A percentile compares a stretch with the other conserved stretches of the same genome.
Evolutionary conservation across 2,797 vertebrate genomes (phyloP).

Genomic region (Fratercula arctica): DNA sequence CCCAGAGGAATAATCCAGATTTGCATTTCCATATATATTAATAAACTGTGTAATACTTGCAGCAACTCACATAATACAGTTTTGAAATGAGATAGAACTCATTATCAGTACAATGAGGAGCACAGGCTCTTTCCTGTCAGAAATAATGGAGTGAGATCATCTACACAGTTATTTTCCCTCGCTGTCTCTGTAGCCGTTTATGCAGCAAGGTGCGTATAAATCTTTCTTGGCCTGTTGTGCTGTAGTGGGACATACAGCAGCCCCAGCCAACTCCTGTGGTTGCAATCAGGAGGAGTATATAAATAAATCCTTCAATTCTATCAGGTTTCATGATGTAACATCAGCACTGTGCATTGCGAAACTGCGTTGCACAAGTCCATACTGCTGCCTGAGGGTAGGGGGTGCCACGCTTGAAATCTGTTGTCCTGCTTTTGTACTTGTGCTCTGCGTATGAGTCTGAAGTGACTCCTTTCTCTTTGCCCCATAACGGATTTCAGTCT

Average conservation of each 20-base stretch:
- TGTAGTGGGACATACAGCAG: neutral
- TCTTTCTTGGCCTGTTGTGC: constrained; percentile 3
- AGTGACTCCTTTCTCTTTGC: neutral
- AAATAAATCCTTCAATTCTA: constrained; percentile 12
- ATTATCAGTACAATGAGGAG: constrained; percentile 59
- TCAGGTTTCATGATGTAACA: neutral
- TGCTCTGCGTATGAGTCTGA: neutral
- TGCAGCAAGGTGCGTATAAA: constrained; percentile 35
- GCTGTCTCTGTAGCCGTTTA: constrained; percentile 16
- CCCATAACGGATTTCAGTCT: accelerated
- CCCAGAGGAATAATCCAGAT: constrained; percentile 49
- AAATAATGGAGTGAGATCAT: constrained; percentile 71
- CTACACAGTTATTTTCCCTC: constrained; percentile 49
- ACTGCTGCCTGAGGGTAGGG: neutral
- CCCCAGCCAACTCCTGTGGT: neutral
- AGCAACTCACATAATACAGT: constrained; percentile 43
- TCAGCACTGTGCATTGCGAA: neutral
- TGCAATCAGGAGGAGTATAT: neutral
- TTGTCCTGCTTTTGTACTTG: neutral
- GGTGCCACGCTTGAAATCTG: neutral
- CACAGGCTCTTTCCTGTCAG: constrained; percentile 62
- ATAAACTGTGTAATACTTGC: constrained; percentile 43
- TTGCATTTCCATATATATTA: constrained; percentile 62
- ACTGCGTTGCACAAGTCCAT: neutral
- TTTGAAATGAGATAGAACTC: constrained; percentile 59